A percentile compares a stretch with the other conserved stretches of the same genome.
Conservation (phyloP, 2,888 invertebrate species). For the Drosophila ustulata region DNA sequence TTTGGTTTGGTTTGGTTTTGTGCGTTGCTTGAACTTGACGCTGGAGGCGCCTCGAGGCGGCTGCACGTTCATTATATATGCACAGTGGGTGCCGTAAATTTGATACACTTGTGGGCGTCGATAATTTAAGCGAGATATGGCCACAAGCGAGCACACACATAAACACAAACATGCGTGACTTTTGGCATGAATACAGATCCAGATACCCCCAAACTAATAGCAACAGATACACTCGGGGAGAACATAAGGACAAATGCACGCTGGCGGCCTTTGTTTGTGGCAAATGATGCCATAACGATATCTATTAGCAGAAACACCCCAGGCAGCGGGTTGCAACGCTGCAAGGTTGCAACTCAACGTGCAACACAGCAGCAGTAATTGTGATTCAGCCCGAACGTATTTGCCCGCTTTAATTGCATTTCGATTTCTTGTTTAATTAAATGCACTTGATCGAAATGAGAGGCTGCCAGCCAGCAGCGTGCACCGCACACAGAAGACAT, state of each 20-base stretch:
- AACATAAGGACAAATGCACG: conserved; percentile 15
- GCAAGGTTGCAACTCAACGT: conserved; percentile 1
- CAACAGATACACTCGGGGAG: not conserved
- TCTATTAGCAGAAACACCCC: conserved; percentile 58
- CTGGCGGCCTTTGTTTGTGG: conserved; percentile 54
- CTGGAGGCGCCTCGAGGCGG: conserved; percentile 27
- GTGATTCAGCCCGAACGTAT: conserved; percentile 30
- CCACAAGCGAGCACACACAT: conserved; percentile 25
- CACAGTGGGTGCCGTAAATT: conserved; percentile 67
- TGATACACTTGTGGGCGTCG: conserved; percentile 70
- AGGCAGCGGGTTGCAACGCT: conserved; percentile 22
- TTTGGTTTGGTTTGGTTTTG: no score
- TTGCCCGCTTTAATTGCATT: conserved; percentile 70
- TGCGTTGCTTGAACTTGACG: not conserved
- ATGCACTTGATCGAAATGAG: conserved; percentile 34
- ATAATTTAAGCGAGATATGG: conserved; percentile 71
- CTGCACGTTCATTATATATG: conserved; percentile 46
- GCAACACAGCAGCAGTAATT: conserved; percentile 1
- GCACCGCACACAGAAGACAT: conserved; percentile 3
- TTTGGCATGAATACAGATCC: conserved; percentile 42
- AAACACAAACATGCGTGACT: conserved; percentile 50
- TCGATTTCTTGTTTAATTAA: conserved; percentile 68
- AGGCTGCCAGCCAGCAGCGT: not conserved
- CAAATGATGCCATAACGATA: conserved; percentile 54
- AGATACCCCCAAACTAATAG: not conserved